A percentile compares a stretch with the other conserved stretches of the same genome.
phyloP scores from a whole-genome alignment of 2,797 vertebrate species.

The Cygnus olor region DNA sequence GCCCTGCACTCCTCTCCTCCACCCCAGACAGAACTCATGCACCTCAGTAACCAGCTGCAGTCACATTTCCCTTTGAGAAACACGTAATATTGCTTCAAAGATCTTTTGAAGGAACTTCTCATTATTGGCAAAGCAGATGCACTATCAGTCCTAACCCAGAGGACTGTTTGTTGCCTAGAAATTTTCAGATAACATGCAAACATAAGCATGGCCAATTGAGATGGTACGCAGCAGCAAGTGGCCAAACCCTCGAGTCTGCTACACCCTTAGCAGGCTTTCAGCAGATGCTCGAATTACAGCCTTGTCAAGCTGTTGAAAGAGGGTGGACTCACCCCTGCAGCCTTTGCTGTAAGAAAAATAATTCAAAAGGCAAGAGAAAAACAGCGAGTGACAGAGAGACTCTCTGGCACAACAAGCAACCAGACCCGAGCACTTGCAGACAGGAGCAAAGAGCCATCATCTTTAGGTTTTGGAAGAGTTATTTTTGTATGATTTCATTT shows the following conservation, averaged over 20 bases:
- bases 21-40: neutral
- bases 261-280: neutral
- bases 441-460: constrained; percentile 19
- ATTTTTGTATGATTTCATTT: constrained; percentile 1
- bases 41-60: neutral
- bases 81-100: neutral
- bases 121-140: neutral
- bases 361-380: constrained; percentile 28
- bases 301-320: neutral
- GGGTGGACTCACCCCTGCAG: constrained; percentile 10
- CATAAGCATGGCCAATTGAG: neutral
- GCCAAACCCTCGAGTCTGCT: neutral
- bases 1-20: neutral
- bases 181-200: neutral
- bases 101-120: neutral
- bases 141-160: neutral
- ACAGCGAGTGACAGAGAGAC: constrained; percentile 18
- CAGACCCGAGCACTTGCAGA: neutral
- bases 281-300: neutral
- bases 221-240: neutral
- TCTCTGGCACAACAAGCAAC: neutral
- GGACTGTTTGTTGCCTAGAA: neutral
- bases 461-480: neutral
- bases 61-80: neutral
- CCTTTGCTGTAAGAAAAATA: neutral